Evolutionary conservation across 2,113 vertebrate species (phyloP).

Genomic region (Hipposideros armiger): DNA sequence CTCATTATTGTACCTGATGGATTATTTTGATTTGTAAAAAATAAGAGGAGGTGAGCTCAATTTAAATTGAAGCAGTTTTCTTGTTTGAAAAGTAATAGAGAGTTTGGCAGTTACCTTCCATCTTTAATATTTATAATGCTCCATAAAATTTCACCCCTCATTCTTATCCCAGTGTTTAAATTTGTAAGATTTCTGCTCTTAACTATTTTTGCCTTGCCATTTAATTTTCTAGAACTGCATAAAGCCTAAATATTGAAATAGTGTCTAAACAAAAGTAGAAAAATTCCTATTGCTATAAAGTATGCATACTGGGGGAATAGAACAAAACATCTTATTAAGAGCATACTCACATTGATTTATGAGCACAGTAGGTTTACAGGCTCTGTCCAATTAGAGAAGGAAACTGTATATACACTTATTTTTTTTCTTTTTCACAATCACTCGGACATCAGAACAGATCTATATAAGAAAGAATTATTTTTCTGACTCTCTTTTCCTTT

Average conservation of each 20-base stretch:
- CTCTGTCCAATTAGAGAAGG: background rate
- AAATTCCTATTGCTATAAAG: background rate
- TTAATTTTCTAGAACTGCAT: slow-evolving; percentile 31
- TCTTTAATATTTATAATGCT: background rate
- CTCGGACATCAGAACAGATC: background rate
- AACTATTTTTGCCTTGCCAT: background rate
- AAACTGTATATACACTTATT: background rate
- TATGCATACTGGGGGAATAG: background rate
- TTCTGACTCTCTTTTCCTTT: background rate
- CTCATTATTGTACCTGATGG: background rate
- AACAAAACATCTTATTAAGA: slow-evolving; percentile 11
- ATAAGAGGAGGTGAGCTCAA: background rate
- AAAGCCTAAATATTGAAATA: background rate
- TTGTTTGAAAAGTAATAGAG: background rate
- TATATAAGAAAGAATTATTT: background rate
- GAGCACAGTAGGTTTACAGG: background rate
- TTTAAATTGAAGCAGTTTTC: slow-evolving; percentile 1
- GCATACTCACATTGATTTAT: background rate
- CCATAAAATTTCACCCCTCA: background rate
- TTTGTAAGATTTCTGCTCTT: background rate
- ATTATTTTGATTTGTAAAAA: slow-evolving; percentile 8
- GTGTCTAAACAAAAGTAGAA: background rate
- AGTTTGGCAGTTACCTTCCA: background rate
- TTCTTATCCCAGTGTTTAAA: background rate
- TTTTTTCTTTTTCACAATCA: background rate